Percentiles rank a stretch among this genome's conserved stretches.
These are phyloP conservation scores for Drosophila rufa DNA, from an alignment of 1,140 invertebrate genomes.

Conservation along the genomic window DNA sequence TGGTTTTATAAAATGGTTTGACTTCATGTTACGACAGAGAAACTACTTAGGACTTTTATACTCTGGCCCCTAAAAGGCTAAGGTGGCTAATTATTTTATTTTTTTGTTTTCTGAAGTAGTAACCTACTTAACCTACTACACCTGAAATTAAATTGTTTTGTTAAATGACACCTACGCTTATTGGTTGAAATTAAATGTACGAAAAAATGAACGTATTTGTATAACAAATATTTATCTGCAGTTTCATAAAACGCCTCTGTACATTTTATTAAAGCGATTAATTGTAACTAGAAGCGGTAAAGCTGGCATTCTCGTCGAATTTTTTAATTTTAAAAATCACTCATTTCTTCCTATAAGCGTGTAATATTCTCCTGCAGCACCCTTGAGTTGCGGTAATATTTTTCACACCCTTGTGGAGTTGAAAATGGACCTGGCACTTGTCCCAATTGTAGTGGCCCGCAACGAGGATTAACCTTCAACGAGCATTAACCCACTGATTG, in stretches of 20 bases:
- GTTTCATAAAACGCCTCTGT: neutral
- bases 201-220: too few species aligned
- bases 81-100: neutral
- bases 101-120: neutral
- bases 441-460: conserved; percentile 44
- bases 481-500: conserved; percentile 19
- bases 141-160: too few species aligned
- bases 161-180: neutral
- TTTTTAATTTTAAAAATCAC: neutral
- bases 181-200: neutral
- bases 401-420: conserved; percentile 2
- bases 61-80: too few species aligned
- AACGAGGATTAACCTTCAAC: conserved; percentile 13
- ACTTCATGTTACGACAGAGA: neutral
- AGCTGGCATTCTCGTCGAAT: too few species aligned
- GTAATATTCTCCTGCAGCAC: neutral
- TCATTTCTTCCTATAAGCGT: neutral
- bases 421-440: conserved; percentile 19
- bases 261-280: neutral
- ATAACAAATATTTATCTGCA: neutral
- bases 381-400: too few species aligned
- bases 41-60: neutral
- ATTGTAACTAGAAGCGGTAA: too few species aligned
- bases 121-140: too few species aligned
- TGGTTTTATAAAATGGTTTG: neutral